phyloP scores from a whole-genome alignment of 2,113 vertebrate species.

The Cricetomys ansorgei region DNA sequence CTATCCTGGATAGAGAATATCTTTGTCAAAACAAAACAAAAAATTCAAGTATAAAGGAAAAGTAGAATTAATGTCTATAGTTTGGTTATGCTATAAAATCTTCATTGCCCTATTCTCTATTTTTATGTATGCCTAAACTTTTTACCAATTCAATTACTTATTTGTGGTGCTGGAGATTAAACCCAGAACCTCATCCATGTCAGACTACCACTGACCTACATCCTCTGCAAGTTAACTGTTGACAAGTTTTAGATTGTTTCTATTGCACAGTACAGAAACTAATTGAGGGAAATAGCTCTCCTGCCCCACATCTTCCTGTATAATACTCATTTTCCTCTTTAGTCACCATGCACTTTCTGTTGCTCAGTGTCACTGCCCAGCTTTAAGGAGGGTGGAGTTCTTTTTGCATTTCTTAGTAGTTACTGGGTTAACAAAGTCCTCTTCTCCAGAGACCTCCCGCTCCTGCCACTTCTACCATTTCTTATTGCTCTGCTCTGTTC shows the following conservation, averaged over 20 bases:
- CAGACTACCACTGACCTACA: not conserved
- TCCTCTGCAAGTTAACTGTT: not conserved
- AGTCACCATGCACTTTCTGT: not conserved
- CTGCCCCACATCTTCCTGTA: not conserved
- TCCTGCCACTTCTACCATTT: not conserved
- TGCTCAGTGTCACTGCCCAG: not conserved
- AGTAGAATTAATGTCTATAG: constrained; percentile 17
- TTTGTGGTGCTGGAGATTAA: not conserved
- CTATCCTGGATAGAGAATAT: not conserved
- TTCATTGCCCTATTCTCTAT: not conserved
- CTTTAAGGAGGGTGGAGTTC: not conserved
- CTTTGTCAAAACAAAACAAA: not conserved
- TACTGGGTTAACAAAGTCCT: not conserved
- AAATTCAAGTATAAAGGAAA: not conserved
- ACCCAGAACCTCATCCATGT: not conserved
- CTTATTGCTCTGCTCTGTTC: not conserved
- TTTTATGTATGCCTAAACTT: not conserved
- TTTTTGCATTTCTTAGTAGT: not conserved
- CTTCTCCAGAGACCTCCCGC: not conserved
- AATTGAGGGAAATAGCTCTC: not conserved
- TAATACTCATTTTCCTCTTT: not conserved
- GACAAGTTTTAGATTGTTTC: not conserved
- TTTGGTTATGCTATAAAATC: constrained; percentile 5
- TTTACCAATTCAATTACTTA: not conserved
- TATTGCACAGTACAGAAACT: not conserved